These are phyloP conservation scores for Neotoma lepida DNA, from an alignment of 2,113 vertebrate species.

Conservation along the genomic window DNA sequence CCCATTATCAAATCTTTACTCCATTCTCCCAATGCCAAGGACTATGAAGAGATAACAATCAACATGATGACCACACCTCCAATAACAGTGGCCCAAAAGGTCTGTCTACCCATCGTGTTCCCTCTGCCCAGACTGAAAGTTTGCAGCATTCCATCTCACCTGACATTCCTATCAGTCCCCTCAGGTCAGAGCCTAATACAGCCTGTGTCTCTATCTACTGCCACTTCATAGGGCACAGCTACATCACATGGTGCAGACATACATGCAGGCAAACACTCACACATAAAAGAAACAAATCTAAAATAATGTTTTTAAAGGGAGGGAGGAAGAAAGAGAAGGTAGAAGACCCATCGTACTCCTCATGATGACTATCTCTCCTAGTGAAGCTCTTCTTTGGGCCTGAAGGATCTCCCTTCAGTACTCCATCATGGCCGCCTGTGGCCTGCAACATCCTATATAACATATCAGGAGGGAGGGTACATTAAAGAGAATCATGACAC, in stretches of 20 bases:
- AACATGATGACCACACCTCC: background rate
- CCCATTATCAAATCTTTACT: background rate
- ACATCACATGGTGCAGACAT: background rate
- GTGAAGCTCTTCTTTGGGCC: background rate
- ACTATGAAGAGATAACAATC: fast-evolving
- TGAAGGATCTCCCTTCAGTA: background rate
- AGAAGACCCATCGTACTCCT: background rate
- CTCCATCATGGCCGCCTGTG: background rate
- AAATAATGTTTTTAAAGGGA: background rate
- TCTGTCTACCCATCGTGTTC: background rate
- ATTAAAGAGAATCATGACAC: background rate
- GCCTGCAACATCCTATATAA: background rate
- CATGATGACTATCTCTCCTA: background rate
- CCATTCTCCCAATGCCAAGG: background rate
- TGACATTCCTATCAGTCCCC: background rate
- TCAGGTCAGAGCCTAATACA: background rate
- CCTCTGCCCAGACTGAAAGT: background rate
- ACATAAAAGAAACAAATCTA: background rate
- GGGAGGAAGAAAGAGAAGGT: background rate
- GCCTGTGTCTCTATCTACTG: fast-evolving
- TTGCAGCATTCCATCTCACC: background rate
- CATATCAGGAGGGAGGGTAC: too few relatives aligned
- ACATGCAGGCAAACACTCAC: background rate
- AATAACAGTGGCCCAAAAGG: background rate
- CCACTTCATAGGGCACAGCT: background rate